phyloP scores from a whole-genome alignment of 2,113 vertebrate genomes.

The Poecilia latipinna region DNA sequence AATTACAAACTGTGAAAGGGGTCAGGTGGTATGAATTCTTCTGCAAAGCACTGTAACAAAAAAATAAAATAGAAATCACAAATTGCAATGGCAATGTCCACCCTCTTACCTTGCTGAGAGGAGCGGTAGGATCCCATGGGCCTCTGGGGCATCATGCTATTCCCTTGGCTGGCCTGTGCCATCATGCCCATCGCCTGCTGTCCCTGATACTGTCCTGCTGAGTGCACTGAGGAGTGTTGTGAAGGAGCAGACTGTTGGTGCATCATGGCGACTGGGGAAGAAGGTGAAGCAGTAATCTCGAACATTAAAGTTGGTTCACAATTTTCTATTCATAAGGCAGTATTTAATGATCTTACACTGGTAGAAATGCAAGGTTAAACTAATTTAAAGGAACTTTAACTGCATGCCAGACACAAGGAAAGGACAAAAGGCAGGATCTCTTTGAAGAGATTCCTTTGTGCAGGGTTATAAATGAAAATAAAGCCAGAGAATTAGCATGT shows the following conservation, averaged over 20 bases:
- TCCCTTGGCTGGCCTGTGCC: slow-evolving; percentile 88
- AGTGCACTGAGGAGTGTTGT: slow-evolving; percentile 89
- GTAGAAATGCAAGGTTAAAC: slow-evolving; percentile 9
- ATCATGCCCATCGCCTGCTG: slow-evolving; percentile 92
- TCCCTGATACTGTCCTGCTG: slow-evolving; percentile 90
- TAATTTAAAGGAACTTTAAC: slow-evolving; percentile 8
- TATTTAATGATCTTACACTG: slow-evolving; percentile 14
- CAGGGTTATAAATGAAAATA: slow-evolving; percentile 34
- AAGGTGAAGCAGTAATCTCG: slow-evolving; percentile 43
- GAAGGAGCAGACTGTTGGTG: slow-evolving; percentile 92
- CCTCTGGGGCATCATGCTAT: slow-evolving; percentile 90
- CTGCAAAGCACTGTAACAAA: too few relatives aligned
- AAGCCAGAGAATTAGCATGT: slow-evolving; percentile 38
- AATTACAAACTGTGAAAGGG: too few relatives aligned
- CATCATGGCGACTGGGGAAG: slow-evolving; percentile 90
- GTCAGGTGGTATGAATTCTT: too few relatives aligned
- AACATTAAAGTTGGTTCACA: slow-evolving; percentile 24
- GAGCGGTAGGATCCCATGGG: slow-evolving; percentile 91
- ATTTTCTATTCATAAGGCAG: slow-evolving; percentile 11
- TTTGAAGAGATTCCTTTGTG: slow-evolving; percentile 14
- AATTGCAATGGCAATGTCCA: background rate
- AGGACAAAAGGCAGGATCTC: slow-evolving; percentile 32
- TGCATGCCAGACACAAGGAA: slow-evolving; percentile 17
- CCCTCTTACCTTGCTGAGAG: slow-evolving; percentile 89
- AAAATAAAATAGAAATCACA: too few relatives aligned